These are phyloP conservation scores for Rhagophthalmus giganteus DNA, from an alignment of 2,888 invertebrate genomes.

Conservation along the genomic window DNA sequence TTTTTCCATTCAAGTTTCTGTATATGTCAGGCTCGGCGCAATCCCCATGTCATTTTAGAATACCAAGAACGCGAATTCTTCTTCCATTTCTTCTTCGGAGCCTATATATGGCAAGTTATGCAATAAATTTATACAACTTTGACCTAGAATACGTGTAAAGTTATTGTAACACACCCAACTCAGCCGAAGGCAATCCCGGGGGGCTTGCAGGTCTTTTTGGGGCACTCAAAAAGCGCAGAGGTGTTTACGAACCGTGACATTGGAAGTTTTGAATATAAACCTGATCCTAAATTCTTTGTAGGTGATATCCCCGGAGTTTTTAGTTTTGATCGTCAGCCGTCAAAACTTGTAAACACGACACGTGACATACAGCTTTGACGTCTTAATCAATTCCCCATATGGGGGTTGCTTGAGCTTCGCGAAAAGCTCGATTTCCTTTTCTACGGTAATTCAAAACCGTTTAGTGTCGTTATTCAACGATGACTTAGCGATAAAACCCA, in stretches of 20 bases:
- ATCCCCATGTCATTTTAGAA: too few relatives aligned
- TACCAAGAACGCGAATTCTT: conserved; percentile 3
- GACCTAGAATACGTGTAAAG: conserved; percentile 20
- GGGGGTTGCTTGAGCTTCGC: too few relatives aligned
- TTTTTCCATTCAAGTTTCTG: too few relatives aligned
- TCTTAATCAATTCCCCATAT: background rate
- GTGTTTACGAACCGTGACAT: conserved; percentile 37
- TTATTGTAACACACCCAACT: conserved; percentile 17
- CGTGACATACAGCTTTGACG: background rate
- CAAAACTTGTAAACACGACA: conserved; percentile 2
- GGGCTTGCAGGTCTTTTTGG: conserved; percentile 32
- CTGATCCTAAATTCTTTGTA: conserved; percentile 32
- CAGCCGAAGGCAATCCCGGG: conserved; percentile 29
- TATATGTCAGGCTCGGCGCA: too few relatives aligned
- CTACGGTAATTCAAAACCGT: conserved; percentile 38
- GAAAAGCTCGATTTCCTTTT: too few relatives aligned
- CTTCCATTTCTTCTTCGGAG: conserved; percentile 7
- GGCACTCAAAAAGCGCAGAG: conserved; percentile 27
- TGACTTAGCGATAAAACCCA: conserved; percentile 24
- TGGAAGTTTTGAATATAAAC: conserved; percentile 35
- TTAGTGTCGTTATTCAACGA: conserved; percentile 31
- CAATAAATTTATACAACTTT: conserved; percentile 22
- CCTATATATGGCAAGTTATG: conserved; percentile 14
- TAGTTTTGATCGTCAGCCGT: conserved; percentile 17
- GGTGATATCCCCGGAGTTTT: conserved; percentile 26